phyloP scores from a whole-genome alignment of 2,797 vertebrate genomes.

The Anguilla anguilla region DNA sequence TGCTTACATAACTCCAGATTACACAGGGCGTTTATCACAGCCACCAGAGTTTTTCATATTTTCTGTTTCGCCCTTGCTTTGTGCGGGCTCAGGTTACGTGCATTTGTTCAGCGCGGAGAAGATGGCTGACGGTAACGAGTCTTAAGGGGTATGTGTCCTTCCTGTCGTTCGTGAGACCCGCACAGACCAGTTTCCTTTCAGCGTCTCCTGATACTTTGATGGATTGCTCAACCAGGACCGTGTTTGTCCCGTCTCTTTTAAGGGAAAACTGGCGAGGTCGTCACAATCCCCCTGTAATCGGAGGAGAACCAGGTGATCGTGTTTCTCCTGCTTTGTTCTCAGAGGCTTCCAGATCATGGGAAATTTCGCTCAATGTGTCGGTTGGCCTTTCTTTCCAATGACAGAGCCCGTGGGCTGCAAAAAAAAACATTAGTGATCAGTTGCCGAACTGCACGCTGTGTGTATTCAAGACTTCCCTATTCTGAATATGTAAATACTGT shows the following conservation, averaged over 20 bases:
- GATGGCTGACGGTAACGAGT: background rate
- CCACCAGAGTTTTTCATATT: background rate
- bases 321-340: constrained; percentile 13
- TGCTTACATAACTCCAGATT: background rate
- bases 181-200: constrained; percentile 62
- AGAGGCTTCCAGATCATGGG: background rate
- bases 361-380: background rate
- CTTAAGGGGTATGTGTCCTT: background rate
- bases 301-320: background rate
- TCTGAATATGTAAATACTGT: background rate
- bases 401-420: background rate
- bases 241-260: constrained; percentile 5
- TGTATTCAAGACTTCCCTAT: background rate
- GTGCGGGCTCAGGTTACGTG: background rate
- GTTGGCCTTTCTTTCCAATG: background rate
- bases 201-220: constrained; percentile 6
- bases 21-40: background rate
- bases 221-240: background rate
- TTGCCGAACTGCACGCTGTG: background rate
- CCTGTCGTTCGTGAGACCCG: constrained; percentile 46
- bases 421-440: background rate
- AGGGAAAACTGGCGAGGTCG: background rate
- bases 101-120: background rate
- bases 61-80: background rate
- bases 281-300: constrained; percentile 3